Conservation (phyloP, 2,888 invertebrate species). For the Bombylius discolor region DNA sequence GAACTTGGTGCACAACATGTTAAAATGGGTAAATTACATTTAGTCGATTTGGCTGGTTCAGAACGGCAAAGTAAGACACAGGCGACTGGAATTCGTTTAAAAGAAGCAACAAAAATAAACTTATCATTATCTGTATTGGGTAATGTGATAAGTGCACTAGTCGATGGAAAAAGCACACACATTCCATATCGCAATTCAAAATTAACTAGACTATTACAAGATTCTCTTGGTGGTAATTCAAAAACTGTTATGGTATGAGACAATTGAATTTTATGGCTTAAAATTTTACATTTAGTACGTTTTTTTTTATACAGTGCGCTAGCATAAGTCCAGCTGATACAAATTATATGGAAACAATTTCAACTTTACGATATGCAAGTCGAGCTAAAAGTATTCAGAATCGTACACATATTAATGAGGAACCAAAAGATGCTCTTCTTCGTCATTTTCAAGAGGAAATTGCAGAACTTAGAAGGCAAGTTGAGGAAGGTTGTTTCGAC, state of each 20-base stretch:
- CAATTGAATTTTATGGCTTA: too few relatives aligned
- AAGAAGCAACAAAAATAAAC: slow-evolving; percentile 97
- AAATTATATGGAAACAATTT: slow-evolving; percentile 95
- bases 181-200: slow-evolving; percentile 98
- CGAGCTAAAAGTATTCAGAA: slow-evolving; percentile 97
- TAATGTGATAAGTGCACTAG: slow-evolving; percentile 95
- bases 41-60: slow-evolving; percentile 96
- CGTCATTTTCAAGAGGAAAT: slow-evolving; percentile 95
- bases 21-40: slow-evolving; percentile 89
- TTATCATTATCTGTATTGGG: slow-evolving; percentile 92
- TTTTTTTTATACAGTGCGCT: slow-evolving; percentile 54
- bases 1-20: slow-evolving; percentile 75
- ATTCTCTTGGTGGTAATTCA: slow-evolving; percentile 93
- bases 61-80: slow-evolving; percentile 96
- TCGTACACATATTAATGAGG: slow-evolving; percentile 89
- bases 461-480: slow-evolving; percentile 72
- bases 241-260: slow-evolving; percentile 77
- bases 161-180: slow-evolving; percentile 93
- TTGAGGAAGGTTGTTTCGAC: slow-evolving; percentile 51
- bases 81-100: slow-evolving; percentile 79
- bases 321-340: slow-evolving; percentile 93
- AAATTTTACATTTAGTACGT: background rate
- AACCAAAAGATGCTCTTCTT: slow-evolving; percentile 91
- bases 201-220: slow-evolving; percentile 84
- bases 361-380: slow-evolving; percentile 92